Conservation (phyloP, 2,797 vertebrate species). For the Myoxocephalus aenaeus region DNA sequence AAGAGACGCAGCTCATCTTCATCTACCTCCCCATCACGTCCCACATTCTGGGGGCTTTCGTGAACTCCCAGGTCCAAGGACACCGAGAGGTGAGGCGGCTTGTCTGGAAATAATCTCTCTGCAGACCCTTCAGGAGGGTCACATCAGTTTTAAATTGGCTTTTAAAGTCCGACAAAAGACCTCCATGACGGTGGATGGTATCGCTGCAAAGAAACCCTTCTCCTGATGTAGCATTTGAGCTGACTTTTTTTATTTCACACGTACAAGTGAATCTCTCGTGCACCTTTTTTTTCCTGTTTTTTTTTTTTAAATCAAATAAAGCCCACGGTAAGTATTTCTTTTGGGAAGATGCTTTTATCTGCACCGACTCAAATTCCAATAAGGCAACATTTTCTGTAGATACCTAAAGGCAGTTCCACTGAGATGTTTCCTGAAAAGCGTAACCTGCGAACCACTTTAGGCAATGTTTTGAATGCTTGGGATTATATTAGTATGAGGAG, state of each 20-base stretch:
- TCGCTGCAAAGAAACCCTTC: constrained; percentile 18
- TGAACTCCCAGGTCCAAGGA: constrained; percentile 97
- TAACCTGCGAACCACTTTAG: not conserved
- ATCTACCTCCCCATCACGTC: constrained; percentile 95
- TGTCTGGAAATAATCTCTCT: constrained; percentile 40
- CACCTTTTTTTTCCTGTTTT: not conserved
- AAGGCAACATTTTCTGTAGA: not conserved
- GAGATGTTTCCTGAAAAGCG: not conserved
- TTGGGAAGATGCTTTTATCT: not conserved
- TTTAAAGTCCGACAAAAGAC: constrained; percentile 42
- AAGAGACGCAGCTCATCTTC: constrained; percentile 97
- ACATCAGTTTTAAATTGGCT: constrained; percentile 45
- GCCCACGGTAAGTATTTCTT: constrained; percentile 1
- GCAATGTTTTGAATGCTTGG: not conserved
- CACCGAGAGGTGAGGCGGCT: constrained; percentile 91
- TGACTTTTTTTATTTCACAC: constrained; percentile 32
- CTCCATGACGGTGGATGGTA: constrained; percentile 38
- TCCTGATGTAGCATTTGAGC: constrained; percentile 21
- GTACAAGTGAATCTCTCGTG: constrained; percentile 3
- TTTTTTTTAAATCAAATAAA: constrained; percentile 20
- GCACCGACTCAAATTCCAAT: not conserved
- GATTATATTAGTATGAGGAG: not conserved
- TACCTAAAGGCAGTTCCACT: not conserved
- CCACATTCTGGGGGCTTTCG: constrained; percentile 93
- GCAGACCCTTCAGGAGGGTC: constrained; percentile 9